A percentile compares a stretch with the other conserved stretches of the same genome.
Conservation (phyloP, 2,888 invertebrate genomes). For the Standfussiana lucernea region DNA sequence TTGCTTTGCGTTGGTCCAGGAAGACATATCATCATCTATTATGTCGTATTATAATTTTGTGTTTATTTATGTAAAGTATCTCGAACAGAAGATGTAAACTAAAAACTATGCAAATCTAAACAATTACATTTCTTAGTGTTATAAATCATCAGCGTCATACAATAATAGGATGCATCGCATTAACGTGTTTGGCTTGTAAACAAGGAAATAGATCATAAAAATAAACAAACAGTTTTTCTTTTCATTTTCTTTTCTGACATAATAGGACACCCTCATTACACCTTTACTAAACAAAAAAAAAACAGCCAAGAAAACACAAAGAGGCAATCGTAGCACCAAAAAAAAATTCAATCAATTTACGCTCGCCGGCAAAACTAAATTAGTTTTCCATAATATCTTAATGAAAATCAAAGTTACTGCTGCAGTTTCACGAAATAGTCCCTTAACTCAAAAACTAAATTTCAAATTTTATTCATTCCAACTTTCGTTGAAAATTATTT, state of each 20-base stretch:
- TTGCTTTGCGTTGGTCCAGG: background rate
- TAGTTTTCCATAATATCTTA: background rate
- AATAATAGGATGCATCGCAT: background rate
- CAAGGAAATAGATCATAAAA: background rate
- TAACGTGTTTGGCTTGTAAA: background rate
- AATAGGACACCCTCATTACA: too few relatives aligned
- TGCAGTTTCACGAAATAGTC: too few relatives aligned
- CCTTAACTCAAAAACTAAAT: too few relatives aligned
- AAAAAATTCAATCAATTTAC: background rate
- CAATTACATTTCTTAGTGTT: background rate
- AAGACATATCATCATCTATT: background rate
- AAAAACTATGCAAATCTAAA: slow-evolving; percentile 1
- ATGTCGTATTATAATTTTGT: background rate
- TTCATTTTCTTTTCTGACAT: background rate
- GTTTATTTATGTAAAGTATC: background rate
- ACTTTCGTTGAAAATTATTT: background rate
- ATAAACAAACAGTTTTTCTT: background rate
- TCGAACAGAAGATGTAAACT: background rate
- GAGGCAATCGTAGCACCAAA: background rate
- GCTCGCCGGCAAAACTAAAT: too few relatives aligned
- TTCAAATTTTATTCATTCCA: background rate
- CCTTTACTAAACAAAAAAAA: background rate
- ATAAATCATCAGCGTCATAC: background rate
- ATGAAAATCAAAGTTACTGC: background rate
- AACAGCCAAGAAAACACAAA: background rate